Evolutionary conservation across 2,797 vertebrate genomes (phyloP).

Genomic region (Valencia hispanica): DNA sequence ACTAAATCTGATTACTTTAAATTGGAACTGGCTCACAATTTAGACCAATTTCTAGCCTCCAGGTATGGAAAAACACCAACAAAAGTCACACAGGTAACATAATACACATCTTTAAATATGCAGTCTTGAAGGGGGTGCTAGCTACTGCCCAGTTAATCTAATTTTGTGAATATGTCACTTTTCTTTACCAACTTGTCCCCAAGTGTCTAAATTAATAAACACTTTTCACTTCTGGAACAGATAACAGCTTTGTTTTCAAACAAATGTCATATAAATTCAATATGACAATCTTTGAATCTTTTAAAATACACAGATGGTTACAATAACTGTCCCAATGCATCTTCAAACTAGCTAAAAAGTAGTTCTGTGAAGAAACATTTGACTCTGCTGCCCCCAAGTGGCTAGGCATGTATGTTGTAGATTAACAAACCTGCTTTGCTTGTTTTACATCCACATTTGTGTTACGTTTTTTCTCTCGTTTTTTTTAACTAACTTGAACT

Average conservation of each 20-base stretch:
- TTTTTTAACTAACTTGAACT: neutral
- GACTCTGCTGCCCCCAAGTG: conserved; percentile 3
- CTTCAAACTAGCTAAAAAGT: neutral
- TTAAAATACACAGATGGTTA: neutral
- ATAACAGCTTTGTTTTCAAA: neutral
- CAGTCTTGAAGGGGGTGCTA: neutral
- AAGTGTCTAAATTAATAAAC: neutral
- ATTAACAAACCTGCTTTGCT: neutral
- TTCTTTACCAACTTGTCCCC: neutral
- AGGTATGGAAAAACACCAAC: neutral
- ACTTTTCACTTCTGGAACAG: neutral
- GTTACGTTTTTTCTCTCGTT: too few relatives aligned
- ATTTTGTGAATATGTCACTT: neutral
- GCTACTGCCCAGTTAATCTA: neutral
- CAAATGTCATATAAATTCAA: neutral
- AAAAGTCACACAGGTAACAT: neutral
- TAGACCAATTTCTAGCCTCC: neutral
- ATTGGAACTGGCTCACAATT: too few relatives aligned
- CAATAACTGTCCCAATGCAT: neutral
- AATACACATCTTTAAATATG: neutral
- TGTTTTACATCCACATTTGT: neutral
- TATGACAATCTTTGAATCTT: neutral
- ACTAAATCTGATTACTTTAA: too few relatives aligned
- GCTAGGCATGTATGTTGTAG: neutral
- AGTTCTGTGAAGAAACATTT: neutral